Conservation (phyloP, 2,797 vertebrate species). For the Ceryle rudis region DNA sequence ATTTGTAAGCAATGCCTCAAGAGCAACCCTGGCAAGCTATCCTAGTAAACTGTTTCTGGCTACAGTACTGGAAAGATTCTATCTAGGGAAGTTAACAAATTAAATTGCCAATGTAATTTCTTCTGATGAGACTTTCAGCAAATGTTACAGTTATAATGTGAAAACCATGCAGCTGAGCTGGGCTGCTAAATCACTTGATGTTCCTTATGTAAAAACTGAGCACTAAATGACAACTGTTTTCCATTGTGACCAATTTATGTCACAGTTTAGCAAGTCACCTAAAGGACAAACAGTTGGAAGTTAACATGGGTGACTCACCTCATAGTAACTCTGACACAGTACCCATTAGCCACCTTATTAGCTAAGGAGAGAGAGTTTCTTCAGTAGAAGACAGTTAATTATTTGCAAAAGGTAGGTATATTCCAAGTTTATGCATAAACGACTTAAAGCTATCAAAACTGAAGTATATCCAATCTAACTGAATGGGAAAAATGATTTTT, state of each 20-base stretch:
- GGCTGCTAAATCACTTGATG: not conserved
- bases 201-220: not conserved
- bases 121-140: not conserved
- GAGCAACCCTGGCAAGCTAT: not conserved
- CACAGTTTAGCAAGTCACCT: not conserved
- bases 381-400: not conserved
- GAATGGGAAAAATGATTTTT: not conserved
- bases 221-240: not conserved
- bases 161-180: not conserved
- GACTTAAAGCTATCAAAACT: not conserved
- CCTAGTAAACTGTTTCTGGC: not conserved
- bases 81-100: not conserved
- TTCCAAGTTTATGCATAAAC: not conserved
- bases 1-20: not conserved
- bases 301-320: not conserved
- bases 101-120: not conserved
- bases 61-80: not conserved
- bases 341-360: not conserved
- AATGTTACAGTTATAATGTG: not conserved
- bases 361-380: not conserved
- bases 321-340: not conserved
- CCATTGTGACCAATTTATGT: not conserved
- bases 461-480: not conserved
- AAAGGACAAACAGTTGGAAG: not conserved
- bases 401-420: not conserved